phyloP scores from a whole-genome alignment of 1,140 invertebrate species.

The Lasaia peninsularis region DNA sequence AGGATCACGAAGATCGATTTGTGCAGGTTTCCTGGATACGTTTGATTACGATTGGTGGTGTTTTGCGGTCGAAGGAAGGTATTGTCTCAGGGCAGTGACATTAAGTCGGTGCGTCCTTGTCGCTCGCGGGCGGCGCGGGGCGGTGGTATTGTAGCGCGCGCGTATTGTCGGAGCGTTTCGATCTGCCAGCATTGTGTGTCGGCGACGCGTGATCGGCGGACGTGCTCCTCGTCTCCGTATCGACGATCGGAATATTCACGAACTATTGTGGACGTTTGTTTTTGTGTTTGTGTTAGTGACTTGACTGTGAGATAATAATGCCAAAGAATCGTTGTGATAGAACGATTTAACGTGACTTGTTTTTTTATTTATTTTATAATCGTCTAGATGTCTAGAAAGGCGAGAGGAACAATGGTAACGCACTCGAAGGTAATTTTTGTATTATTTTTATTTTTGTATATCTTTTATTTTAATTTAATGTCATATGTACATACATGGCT shows the following conservation, averaged over 20 bases:
- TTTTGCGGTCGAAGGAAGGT: constrained; percentile 48
- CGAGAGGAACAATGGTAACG: constrained; percentile 69
- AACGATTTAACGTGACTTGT: constrained; percentile 43
- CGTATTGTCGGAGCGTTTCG: constrained; percentile 71
- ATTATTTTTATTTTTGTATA: constrained; percentile 12
- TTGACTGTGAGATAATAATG: constrained; percentile 51
- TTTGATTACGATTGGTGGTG: constrained; percentile 39
- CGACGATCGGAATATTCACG: constrained; percentile 46
- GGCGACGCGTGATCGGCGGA: constrained; percentile 44
- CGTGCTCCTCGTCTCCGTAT: constrained; percentile 43
- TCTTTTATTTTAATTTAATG: not conserved
- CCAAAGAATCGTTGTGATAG: constrained; percentile 64
- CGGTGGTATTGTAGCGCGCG: constrained; percentile 70
- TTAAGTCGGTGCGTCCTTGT: constrained; percentile 72
- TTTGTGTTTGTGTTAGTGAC: constrained; percentile 22
- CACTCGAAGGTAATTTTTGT: constrained; percentile 54
- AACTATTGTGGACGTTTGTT: constrained; percentile 49
- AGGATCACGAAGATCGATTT: not conserved
- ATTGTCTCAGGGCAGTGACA: constrained; percentile 75
- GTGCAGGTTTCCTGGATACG: constrained; percentile 14
- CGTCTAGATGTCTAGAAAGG: constrained; percentile 59
- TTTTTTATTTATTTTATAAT: constrained; percentile 31
- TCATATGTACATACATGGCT: not conserved
- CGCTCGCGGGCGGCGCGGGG: constrained; percentile 60
- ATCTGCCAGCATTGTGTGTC: constrained; percentile 72